phyloP scores from a whole-genome alignment of 2,888 invertebrate genomes.

The Deilephila elpenor region DNA sequence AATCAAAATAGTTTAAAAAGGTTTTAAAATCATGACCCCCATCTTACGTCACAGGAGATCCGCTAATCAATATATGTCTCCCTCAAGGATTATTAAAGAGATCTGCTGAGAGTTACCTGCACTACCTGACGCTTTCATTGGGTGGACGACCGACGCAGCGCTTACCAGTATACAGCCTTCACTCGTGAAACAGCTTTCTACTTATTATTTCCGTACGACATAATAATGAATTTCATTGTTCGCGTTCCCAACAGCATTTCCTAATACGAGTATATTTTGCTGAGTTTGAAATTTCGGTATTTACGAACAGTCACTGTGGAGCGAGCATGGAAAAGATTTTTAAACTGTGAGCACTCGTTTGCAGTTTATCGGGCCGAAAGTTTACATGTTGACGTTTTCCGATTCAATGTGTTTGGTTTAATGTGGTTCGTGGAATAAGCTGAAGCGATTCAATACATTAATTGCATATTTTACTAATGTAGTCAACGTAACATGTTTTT shows the following conservation, averaged over 20 bases:
- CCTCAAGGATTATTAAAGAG: too few species aligned
- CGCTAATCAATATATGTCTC: too few species aligned
- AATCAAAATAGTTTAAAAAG: too few species aligned
- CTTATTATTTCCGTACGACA: too few species aligned
- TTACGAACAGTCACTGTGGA: not conserved
- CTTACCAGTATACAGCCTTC: too few species aligned
- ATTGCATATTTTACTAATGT: not conserved
- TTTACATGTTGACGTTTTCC: slow-evolving; percentile 54
- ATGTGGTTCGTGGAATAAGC: not conserved
- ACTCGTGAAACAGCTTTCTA: too few species aligned
- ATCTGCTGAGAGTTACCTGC: too few species aligned
- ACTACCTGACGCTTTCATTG: too few species aligned
- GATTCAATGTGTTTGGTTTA: slow-evolving; percentile 38
- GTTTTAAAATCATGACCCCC: too few species aligned
- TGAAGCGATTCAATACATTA: not conserved
- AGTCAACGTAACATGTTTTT: not conserved
- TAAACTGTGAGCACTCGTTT: slow-evolving; percentile 35
- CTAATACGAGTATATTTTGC: not conserved
- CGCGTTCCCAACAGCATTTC: not conserved
- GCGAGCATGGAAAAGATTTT: slow-evolving; percentile 28
- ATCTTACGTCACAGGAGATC: too few species aligned
- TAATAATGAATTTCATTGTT: not conserved
- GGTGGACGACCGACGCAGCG: too few species aligned
- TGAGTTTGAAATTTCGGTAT: not conserved
- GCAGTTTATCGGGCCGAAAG: slow-evolving; percentile 55